These are phyloP conservation scores for Macheiramphus alcinus DNA, from an alignment of 2,113 vertebrate species.

Conservation along the genomic window DNA sequence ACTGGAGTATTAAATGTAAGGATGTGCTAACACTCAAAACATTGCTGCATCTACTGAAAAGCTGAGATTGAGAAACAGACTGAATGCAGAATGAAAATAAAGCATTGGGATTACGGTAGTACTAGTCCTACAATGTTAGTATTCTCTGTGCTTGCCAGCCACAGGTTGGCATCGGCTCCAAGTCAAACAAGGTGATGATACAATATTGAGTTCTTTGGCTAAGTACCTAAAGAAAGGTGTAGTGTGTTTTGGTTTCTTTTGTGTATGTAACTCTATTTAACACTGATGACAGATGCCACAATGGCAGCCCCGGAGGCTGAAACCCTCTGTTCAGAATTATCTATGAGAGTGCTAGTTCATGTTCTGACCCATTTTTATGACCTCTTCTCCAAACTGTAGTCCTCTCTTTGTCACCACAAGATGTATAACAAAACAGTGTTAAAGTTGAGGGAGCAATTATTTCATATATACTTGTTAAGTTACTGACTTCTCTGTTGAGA, in stretches of 20 bases:
- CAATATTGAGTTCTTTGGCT: not conserved
- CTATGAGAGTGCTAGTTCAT: not conserved
- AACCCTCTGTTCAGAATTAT: not conserved
- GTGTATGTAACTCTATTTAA: not conserved
- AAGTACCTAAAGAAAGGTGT: not conserved
- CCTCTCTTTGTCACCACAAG: not conserved
- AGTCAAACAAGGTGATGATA: not conserved
- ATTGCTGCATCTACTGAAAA: not conserved
- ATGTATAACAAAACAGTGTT: not conserved
- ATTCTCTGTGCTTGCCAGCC: not conserved
- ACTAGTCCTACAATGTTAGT: not conserved
- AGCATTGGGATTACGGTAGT: accelerated
- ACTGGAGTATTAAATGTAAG: not conserved
- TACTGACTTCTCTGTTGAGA: not conserved
- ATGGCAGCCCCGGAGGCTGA: not conserved
- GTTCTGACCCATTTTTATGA: not conserved
- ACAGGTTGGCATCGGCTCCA: too few species aligned
- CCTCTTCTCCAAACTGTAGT: not conserved
- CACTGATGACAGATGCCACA: not conserved
- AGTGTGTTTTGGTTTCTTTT: not conserved
- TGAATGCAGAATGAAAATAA: not conserved
- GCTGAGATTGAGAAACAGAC: not conserved
- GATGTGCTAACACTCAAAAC: not conserved
- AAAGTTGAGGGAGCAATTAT: not conserved
- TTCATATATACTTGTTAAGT: not conserved